Evolutionary conservation across 2,888 invertebrate species (phyloP), one percentile per base, ranked within the genome.

Genomic region (Acanthoscelides obtectus): DNA sequence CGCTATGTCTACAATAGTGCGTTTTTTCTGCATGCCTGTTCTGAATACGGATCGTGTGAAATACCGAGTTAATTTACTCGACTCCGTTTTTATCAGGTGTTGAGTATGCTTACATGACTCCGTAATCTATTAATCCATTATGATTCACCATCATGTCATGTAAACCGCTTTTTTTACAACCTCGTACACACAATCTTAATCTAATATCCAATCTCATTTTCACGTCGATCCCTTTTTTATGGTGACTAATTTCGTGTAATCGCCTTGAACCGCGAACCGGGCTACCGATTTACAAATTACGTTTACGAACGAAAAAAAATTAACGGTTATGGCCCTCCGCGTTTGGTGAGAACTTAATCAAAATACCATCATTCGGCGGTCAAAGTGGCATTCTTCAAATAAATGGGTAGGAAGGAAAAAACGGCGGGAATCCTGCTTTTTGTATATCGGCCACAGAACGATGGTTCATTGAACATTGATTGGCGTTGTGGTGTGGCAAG

Each of bases 301-400:
- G 45, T 45, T 45, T 45, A 45, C 45, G 45, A 17, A 1, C 45
- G 3, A 12, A 45, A 45, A 45, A n/a, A 45, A 45, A 66, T 66
- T 6, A 21, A 66, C 66, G 20, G 66, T 66, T 66, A 66, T 45
- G 17, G 45, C 45, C 45, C 66, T 66, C 22, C 66, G 21, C 22
- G 22, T 22, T 72, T 69, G 71, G 69, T 74, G 72, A 72, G 74
- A 74, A 74, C 72, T 72, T 66, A 70, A 74, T 74, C 69, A 72
- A 72, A 74, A 74, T 67, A 67, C 70, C 69, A 74, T 74, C 66
- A 66, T 45, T 12, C 45, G 12, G 3, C 45, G 45, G 45, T 17
- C 17, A 45, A 45, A 12, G 45, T 45, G 45, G 45, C 45, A 45
- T 45, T 45, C 45, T 45, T 45, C 45, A 45, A 45, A 45, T 45